Conservation (phyloP, 2,888 invertebrate species). For the Eupeodes latifasciatus region DNA sequence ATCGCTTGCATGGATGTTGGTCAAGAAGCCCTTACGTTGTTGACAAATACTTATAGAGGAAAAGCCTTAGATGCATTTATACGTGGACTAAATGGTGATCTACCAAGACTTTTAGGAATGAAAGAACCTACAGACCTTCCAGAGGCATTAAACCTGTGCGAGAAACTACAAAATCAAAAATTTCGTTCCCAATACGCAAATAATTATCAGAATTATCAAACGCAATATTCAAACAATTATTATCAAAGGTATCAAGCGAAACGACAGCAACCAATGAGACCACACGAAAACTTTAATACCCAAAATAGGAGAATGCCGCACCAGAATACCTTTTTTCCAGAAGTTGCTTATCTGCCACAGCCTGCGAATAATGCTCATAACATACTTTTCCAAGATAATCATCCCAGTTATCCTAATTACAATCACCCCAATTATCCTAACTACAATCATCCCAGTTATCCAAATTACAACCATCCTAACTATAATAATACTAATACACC, state of each 20-base stretch:
- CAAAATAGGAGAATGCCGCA: background rate
- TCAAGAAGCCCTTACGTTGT: background rate
- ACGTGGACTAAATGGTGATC: constrained; percentile 23
- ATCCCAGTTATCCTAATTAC: background rate
- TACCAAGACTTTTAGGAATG: constrained; percentile 12
- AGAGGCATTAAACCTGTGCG: constrained; percentile 13
- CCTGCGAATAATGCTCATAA: background rate
- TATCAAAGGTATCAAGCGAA: no score
- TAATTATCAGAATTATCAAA: no score
- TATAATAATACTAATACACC: background rate
- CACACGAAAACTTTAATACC: no score
- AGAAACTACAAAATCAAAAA: constrained; percentile 5
- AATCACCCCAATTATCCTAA: no score
- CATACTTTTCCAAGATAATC: background rate
- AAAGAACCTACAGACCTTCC: constrained; percentile 25
- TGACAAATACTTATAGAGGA: constrained; percentile 13
- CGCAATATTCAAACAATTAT: no score
- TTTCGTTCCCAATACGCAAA: constrained; percentile 14
- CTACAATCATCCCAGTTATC: no score
- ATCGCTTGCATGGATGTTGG: constrained; percentile 15
- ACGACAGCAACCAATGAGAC: no score
- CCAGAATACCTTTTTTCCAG: constrained; percentile 1
- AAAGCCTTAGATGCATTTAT: background rate
- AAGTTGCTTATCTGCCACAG: constrained; percentile 2
- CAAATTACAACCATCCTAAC: background rate